phyloP scores from a whole-genome alignment of 2,797 vertebrate species.

The Parauchenoglanis ngamensis region DNA sequence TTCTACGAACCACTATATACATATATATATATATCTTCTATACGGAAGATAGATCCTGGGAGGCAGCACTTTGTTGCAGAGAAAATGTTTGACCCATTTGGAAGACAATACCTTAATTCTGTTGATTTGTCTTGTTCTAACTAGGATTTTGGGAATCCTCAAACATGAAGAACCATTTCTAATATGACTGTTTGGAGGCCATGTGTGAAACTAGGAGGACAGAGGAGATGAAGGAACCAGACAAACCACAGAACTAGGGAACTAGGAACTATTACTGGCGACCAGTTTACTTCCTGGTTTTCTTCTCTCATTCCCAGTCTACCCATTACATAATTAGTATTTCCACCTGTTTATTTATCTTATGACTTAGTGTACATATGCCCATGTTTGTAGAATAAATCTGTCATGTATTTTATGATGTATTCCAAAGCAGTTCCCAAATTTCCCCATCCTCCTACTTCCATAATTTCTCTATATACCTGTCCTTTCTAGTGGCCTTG shows the following conservation, averaged over 20 bases:
- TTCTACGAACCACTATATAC: background rate
- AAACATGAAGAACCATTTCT: background rate
- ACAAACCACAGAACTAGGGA: background rate
- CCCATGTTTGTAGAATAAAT: background rate
- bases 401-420: background rate
- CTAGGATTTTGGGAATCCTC: background rate
- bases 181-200: slow-evolving; percentile 1
- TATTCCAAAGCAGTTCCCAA: background rate
- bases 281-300: background rate
- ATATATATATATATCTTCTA: too few species aligned
- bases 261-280: background rate
- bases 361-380: background rate
- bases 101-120: background rate
- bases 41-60: background rate
- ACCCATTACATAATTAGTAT: slow-evolving; percentile 3
- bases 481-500: background rate
- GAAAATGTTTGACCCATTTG: background rate
- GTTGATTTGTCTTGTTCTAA: background rate
- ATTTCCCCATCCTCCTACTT: background rate
- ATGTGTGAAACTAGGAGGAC: background rate
- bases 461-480: background rate
- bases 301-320: too few species aligned
- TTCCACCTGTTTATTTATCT: background rate
- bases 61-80: background rate
- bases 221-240: background rate